phyloP scores from a whole-genome alignment of 2,888 invertebrate genomes.

The Gymnocheta viridis region DNA sequence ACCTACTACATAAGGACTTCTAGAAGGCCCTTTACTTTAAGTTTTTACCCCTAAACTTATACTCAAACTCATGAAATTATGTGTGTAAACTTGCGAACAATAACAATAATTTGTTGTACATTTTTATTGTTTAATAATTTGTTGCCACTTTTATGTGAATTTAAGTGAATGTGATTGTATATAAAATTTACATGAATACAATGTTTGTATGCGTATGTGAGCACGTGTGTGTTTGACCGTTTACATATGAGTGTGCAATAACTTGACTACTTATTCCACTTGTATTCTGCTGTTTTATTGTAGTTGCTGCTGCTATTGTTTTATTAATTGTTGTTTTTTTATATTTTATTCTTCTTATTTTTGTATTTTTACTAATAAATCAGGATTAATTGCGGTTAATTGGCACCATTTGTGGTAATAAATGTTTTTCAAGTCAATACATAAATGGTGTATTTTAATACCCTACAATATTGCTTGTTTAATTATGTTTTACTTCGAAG shows the following conservation, averaged over 20 bases:
- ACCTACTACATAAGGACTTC: no score
- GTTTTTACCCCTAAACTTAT: no score
- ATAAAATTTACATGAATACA: neutral
- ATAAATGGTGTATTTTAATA: neutral
- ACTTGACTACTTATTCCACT: slow-evolving; percentile 32
- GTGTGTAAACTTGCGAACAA: slow-evolving; percentile 27
- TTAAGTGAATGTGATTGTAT: neutral
- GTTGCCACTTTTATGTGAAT: slow-evolving; percentile 61
- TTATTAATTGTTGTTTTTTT: slow-evolving; percentile 64
- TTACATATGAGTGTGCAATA: slow-evolving; percentile 19
- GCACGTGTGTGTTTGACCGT: neutral
- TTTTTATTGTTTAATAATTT: slow-evolving; percentile 72
- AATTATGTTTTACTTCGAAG: no score
- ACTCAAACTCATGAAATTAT: no score
- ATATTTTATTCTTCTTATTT: slow-evolving; percentile 15
- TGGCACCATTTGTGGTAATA: slow-evolving; percentile 73
- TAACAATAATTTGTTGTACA: slow-evolving; percentile 67
- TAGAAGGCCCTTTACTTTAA: no score
- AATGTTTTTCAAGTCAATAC: slow-evolving; percentile 54
- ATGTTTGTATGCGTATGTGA: neutral
- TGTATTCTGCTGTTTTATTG: neutral
- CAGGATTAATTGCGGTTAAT: slow-evolving; percentile 79
- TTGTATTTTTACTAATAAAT: slow-evolving; percentile 75
- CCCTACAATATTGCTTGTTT: no score
- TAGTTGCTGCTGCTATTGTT: slow-evolving; percentile 28